Evolutionary conservation across 2,113 vertebrate genomes (phyloP).

Genomic region (Hyaena hyaena): DNA sequence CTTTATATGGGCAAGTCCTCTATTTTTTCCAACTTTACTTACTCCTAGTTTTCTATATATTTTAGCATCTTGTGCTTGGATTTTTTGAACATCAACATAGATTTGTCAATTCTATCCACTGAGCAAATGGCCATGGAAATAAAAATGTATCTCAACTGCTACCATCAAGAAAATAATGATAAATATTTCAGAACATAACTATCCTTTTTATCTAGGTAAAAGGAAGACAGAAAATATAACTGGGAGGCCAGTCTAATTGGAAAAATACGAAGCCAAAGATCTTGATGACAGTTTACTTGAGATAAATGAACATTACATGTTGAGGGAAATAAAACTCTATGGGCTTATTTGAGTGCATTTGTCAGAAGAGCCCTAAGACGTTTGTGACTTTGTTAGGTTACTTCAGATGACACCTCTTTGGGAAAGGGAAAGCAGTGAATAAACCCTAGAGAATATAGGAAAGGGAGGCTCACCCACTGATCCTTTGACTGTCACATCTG

Average conservation of each 20-base stretch:
- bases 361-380: neutral
- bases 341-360: neutral
- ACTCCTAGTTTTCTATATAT: neutral
- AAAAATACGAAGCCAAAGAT: neutral
- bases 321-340: neutral
- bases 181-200: neutral
- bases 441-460: neutral
- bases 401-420: neutral
- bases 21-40: neutral
- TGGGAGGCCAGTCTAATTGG: neutral
- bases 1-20: neutral
- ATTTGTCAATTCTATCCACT: neutral
- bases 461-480: neutral
- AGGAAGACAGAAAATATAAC: neutral
- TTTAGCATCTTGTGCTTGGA: neutral
- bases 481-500: neutral
- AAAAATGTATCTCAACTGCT: neutral
- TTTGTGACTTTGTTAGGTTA: neutral
- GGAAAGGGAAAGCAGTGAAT: neutral
- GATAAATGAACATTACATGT: neutral
- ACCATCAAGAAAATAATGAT: neutral
- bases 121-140: neutral
- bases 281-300: neutral
- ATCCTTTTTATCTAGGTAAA: neutral
- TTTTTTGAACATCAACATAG: neutral